These are phyloP conservation scores for Percina caprodes DNA, from an alignment of 2,113 vertebrate genomes.

Conservation along the genomic window DNA sequence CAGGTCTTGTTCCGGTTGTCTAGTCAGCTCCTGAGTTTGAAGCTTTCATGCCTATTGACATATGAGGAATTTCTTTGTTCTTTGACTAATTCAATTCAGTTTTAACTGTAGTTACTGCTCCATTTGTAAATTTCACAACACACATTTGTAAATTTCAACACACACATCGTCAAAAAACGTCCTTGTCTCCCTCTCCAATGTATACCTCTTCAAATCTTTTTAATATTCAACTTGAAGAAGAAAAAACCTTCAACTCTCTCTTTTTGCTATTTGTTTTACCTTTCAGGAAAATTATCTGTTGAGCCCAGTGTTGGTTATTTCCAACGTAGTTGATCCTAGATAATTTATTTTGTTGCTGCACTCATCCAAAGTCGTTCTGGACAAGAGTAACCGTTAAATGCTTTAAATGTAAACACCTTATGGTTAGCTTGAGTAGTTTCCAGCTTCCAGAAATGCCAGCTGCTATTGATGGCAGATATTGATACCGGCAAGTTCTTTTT, in stretches of 20 bases:
- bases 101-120: not conserved
- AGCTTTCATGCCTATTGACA: not conserved
- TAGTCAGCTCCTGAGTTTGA: not conserved
- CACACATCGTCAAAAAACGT: not conserved
- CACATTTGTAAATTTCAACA: not conserved
- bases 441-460: conserved; percentile 17
- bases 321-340: conserved; percentile 13
- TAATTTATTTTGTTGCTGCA: conserved; percentile 39
- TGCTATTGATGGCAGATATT: conserved; percentile 46
- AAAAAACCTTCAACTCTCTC: not conserved
- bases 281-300: not conserved
- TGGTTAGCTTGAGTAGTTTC: conserved; percentile 23
- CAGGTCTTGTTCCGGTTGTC: not conserved
- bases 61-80: not conserved
- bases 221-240: not conserved
- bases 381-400: conserved; percentile 43
- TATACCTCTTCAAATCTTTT: not conserved
- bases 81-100: not conserved
- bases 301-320: conserved; percentile 5
- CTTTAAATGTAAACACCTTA: conserved; percentile 44
- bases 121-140: not conserved
- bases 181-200: not conserved
- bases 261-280: not conserved
- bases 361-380: conserved; percentile 1
- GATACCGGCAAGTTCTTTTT: conserved; percentile 33